Conservation (phyloP, 1,140 invertebrate species). For the Anadara kagoshimensis region DNA sequence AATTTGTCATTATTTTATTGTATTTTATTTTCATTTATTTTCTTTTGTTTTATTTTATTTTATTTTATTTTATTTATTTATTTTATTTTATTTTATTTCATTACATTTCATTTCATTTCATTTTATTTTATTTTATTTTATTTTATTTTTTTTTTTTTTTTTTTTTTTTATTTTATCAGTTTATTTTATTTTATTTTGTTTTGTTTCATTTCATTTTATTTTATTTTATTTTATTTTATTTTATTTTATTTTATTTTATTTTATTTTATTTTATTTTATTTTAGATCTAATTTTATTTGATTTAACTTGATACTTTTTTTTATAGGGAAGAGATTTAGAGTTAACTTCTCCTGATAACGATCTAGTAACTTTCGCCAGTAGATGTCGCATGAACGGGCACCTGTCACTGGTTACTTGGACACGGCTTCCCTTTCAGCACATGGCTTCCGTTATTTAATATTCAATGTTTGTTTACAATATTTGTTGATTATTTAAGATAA, state of each 20-base stretch:
- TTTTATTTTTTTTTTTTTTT: neutral
- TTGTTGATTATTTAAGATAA: neutral
- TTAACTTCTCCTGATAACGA: neutral
- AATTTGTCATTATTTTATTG: too few species aligned
- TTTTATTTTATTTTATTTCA: neutral
- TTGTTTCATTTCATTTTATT: neutral
- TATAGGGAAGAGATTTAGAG: neutral
- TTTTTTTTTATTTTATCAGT: neutral
- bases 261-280: neutral
- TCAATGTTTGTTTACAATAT: constrained; percentile 26
- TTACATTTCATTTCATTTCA: neutral
- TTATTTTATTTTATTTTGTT: neutral
- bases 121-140: neutral
- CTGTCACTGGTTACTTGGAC: constrained; percentile 28
- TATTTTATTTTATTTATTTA: neutral
- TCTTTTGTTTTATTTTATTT: neutral
- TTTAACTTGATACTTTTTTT: too few species aligned
- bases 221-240: neutral
- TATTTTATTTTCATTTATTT: neutral
- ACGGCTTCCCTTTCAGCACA: constrained; percentile 34
- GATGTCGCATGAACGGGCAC: constrained; percentile 18
- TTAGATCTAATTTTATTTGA: too few species aligned
- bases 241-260: neutral
- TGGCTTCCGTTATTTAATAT: constrained; percentile 20
- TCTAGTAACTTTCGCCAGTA: neutral